Evolutionary conservation across 1,140 invertebrate species (phyloP).

Genomic region (Diachasmimorpha longicaudata): DNA sequence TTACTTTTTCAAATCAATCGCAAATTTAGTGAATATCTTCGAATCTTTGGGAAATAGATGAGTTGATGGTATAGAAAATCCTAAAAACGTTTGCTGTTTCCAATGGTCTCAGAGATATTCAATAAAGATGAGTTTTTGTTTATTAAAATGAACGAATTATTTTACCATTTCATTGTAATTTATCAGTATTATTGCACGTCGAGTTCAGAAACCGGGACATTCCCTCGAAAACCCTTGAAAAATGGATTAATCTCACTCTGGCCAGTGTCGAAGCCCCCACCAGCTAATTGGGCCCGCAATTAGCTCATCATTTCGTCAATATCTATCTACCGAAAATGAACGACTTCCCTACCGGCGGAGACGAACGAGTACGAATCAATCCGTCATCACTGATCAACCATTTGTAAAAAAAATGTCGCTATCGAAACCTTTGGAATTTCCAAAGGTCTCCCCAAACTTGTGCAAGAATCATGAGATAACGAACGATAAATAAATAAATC

Average conservation of each 20-base stretch:
- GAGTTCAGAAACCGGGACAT: no score
- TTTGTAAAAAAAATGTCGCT: background rate
- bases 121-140: no score
- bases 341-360: slow-evolving; percentile 35
- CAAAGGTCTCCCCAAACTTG: background rate
- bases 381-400: background rate
- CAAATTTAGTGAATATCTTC: no score
- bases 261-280: background rate
- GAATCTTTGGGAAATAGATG: no score
- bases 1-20: no score
- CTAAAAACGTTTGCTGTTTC: no score
- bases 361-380: slow-evolving; percentile 11
- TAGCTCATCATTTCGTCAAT: slow-evolving; percentile 25
- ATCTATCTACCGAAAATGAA: background rate
- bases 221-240: background rate
- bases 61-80: no score
- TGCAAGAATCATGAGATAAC: background rate
- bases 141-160: no score
- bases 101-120: no score
- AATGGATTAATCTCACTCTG: background rate
- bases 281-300: slow-evolving; percentile 53
- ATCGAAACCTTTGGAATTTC: no score
- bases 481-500: background rate
- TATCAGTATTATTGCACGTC: no score
- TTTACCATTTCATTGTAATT: no score